These are phyloP conservation scores for Zoroaster sp. DNA, from an alignment of 53 echinoderm and acorn worm genomes.

Conservation along the genomic window DNA sequence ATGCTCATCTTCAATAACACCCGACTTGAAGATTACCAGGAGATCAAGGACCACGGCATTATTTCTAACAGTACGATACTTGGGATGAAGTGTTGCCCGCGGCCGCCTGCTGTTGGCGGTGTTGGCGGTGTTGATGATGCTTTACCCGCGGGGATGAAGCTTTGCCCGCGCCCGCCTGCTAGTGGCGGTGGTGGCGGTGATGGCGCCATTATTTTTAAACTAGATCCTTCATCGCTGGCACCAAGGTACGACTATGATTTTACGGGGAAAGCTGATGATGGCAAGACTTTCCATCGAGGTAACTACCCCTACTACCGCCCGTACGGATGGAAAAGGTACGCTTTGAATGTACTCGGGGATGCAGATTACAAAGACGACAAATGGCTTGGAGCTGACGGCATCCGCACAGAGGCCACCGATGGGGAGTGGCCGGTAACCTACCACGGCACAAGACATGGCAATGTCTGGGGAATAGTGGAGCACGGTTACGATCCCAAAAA, in stretches of 20 bases:
- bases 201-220: no score
- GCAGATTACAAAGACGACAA: slow-evolving; percentile 23
- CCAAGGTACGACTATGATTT: slow-evolving; percentile 29
- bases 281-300: not conserved
- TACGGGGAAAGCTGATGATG: not conserved
- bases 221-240: slow-evolving; percentile 5
- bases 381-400: slow-evolving; percentile 23
- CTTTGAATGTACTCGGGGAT: slow-evolving; percentile 20
- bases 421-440: slow-evolving; percentile 56
- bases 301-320: slow-evolving; percentile 4
- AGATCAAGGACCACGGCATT: not conserved
- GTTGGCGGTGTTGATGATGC: no score
- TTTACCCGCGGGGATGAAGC: no score
- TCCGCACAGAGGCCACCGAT: not conserved
- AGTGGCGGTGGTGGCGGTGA: no score
- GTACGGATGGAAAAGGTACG: slow-evolving; percentile 36
- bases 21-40: not conserved
- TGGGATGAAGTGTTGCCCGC: not conserved
- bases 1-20: not conserved
- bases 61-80: not conserved
- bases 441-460: slow-evolving; percentile 40
- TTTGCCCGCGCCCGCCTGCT: no score
- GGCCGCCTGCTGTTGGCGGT: not conserved
- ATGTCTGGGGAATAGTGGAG: no score
- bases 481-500: no score